Evolutionary conservation across 2,797 vertebrate species (phyloP).

Genomic region (Periophthalmus magnuspinnatus): DNA sequence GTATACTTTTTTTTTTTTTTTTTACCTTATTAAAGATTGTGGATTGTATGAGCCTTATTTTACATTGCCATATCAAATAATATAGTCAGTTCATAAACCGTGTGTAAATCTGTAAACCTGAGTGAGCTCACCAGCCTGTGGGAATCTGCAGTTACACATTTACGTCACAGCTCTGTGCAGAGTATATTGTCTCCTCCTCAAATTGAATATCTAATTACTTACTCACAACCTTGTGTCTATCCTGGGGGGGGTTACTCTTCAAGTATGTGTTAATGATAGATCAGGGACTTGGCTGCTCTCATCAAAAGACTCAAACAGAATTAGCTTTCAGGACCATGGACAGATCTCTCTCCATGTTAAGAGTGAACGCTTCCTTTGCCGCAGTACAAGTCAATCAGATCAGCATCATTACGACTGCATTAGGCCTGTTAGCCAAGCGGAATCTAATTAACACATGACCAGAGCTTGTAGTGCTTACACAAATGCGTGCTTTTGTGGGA

Average conservation of each 20-base stretch:
- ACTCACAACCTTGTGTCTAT: neutral
- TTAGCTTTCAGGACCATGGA: constrained; percentile 69
- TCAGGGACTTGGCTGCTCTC: neutral
- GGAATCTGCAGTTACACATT: neutral
- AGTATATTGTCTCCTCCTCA: too few relatives aligned
- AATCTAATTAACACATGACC: constrained; percentile 7
- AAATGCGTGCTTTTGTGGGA: neutral
- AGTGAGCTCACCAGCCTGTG: neutral
- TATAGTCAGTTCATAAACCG: too few relatives aligned
- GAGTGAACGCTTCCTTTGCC: constrained; percentile 12
- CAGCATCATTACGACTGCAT: neutral
- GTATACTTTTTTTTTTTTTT: too few relatives aligned
- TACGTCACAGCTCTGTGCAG: neutral
- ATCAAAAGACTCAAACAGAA: constrained; percentile 17
- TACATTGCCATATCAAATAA: too few relatives aligned
- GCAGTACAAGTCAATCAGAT: constrained; percentile 1
- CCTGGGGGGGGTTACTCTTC: neutral
- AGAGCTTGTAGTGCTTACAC: constrained; percentile 1
- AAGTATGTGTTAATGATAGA: neutral
- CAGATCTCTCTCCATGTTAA: constrained; percentile 44
- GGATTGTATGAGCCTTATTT: too few relatives aligned
- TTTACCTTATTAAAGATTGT: too few relatives aligned
- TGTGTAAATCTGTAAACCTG: neutral
- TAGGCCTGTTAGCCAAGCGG: neutral
- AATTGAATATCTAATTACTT: constrained; percentile 9